Evolutionary conservation across 2,797 vertebrate genomes (phyloP), one percentile per base, ranked within the genome.

Genomic region (Pogoniulus pusillus): DNA sequence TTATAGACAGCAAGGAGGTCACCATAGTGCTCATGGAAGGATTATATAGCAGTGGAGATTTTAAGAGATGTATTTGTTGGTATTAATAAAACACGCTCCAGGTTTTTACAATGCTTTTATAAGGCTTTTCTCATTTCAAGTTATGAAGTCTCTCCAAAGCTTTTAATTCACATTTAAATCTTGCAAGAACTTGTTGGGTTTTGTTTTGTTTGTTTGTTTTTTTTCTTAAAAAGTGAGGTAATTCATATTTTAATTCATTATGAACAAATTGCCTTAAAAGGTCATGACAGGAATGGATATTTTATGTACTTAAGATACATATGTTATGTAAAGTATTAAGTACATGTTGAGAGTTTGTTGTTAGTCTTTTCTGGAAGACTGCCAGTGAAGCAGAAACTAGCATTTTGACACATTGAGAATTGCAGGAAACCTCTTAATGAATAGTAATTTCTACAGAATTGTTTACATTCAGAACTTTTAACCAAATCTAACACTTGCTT

Each of bases 381-480:
- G 64, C 70, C 80, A 83, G 58, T 8, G n/a, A 76, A 80, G 69
- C 57, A 71, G 54, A 78, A 89, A 69, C 39, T 34, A 66, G 23
- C 19, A 47, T 86, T 91, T 93, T 90, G 59, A 94, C 71, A 85
- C 37, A 34, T 49, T 77, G 41, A 78, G 32, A 82, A 88, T 85
- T 12, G 1, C 58, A 92, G 84, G 66, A 94, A 95, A 71, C 27
- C 53, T 65, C 58, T 86, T 90, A 66, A 72, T 37, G 41, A 85
- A 90, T 59, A 90, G 82, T 88, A 80, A 80, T 71, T 90, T 87
- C 72, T 80, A n/a, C 53, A 71, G 41, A 82, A 91, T 78, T 92
- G 34, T 92, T 95, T 91, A 78, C 65, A 82, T 77, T 89, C 58
- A 91, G 51, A 77, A 57, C 16, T 82, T 84, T 91, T 72, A 90